Evolutionary conservation across 2,797 vertebrate species (phyloP).

Genomic region (Falco rusticolus): DNA sequence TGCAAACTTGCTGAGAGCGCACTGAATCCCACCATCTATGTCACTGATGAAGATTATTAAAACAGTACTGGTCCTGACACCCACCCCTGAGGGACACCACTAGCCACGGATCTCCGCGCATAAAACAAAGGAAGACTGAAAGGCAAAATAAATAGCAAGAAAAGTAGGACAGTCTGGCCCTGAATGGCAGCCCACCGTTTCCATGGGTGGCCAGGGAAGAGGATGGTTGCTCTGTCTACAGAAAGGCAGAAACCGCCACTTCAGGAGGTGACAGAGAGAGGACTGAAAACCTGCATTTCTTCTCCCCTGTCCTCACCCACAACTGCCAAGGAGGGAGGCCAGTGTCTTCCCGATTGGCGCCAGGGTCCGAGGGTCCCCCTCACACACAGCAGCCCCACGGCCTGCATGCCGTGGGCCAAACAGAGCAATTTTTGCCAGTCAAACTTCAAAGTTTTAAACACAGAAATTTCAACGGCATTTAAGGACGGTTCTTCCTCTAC

Average conservation of each 20-base stretch:
- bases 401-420: rapidly evolving
- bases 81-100: neutral
- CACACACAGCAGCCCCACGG: rapidly evolving
- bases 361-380: neutral
- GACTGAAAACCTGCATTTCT: neutral
- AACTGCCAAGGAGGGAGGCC: neutral
- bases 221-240: neutral
- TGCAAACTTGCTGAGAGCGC: no score
- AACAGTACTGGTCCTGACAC: neutral
- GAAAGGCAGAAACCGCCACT: rapidly evolving
- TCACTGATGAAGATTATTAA: neutral
- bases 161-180: neutral
- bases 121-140: neutral
- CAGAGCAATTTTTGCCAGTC: neutral
- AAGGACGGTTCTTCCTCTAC: neutral
- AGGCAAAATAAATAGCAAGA: neutral
- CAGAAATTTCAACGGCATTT: neutral
- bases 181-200: neutral
- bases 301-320: neutral
- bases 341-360: rapidly evolving
- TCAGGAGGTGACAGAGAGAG: neutral
- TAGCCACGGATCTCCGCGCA: neutral
- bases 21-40: no score
- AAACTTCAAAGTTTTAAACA: neutral
- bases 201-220: rapidly evolving